phyloP scores from a whole-genome alignment of 2,888 invertebrate genomes.

The Leptinotarsa tumamoca region DNA sequence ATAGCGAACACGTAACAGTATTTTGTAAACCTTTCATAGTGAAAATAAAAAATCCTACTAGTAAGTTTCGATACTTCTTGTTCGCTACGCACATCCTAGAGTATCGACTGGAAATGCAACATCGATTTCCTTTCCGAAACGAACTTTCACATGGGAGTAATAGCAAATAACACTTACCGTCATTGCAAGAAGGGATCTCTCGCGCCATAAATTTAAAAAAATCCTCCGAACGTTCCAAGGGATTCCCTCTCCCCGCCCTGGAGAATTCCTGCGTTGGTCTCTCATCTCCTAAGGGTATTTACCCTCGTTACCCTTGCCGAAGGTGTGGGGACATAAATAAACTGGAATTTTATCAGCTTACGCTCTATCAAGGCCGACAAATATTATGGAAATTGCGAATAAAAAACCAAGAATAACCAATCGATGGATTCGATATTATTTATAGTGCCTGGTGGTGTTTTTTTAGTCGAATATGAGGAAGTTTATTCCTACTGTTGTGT shows the following conservation, averaged over 20 bases:
- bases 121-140: neutral
- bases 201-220: slow-evolving; percentile 52
- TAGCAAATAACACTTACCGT: slow-evolving; percentile 55
- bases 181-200: slow-evolving; percentile 50
- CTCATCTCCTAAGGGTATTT: slow-evolving; percentile 51
- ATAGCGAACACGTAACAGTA: too few relatives aligned
- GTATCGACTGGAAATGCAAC: neutral
- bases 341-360: slow-evolving; percentile 51
- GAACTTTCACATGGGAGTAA: slow-evolving; percentile 42
- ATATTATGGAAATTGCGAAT: slow-evolving; percentile 19
- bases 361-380: slow-evolving; percentile 24
- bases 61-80: too few relatives aligned
- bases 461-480: too few relatives aligned
- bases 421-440: slow-evolving; percentile 14
- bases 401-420: slow-evolving; percentile 15
- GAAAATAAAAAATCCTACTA: too few relatives aligned
- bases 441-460: too few relatives aligned
- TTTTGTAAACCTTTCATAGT: too few relatives aligned
- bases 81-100: too few relatives aligned
- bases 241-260: slow-evolving; percentile 39
- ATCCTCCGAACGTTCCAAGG: slow-evolving; percentile 49
- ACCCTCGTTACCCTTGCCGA: slow-evolving; percentile 42
- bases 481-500: too few relatives aligned
- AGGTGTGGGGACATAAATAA: slow-evolving; percentile 50
- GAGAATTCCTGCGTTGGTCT: slow-evolving; percentile 43